Percentiles rank a stretch among this genome's conserved stretches.
Conservation (phyloP, 2,888 invertebrate species). For the Tricholauxania praeusta region DNA sequence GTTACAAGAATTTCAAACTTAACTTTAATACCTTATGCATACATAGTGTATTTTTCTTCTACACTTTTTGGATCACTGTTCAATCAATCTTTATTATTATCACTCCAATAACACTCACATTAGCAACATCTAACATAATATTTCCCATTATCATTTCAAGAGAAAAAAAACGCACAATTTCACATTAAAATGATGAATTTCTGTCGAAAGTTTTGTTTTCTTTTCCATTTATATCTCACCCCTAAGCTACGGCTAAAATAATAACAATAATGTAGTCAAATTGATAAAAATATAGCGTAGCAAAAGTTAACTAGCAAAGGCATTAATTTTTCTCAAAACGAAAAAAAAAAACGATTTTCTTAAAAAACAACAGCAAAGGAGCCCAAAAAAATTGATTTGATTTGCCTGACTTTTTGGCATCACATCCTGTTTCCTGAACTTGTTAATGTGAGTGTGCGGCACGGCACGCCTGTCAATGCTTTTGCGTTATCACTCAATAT, state of each 20-base stretch:
- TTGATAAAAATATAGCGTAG: constrained; percentile 26
- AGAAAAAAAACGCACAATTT: background rate
- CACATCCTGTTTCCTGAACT: constrained; percentile 30
- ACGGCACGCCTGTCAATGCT: background rate
- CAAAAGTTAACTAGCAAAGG: constrained; percentile 24
- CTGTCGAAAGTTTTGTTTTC: constrained; percentile 11
- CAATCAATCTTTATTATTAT: constrained; percentile 61
- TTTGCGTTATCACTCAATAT: constrained; percentile 60
- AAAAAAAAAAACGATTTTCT: background rate
- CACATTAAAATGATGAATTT: constrained; percentile 32
- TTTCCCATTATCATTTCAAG: background rate
- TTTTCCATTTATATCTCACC: constrained; percentile 50
- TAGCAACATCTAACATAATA: constrained; percentile 44
- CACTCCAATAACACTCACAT: constrained; percentile 57
- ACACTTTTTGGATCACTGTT: too few species aligned
- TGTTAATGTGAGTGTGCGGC: constrained; percentile 27
- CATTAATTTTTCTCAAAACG: constrained; percentile 13
- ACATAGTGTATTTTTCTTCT: too few species aligned
- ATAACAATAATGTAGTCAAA: background rate
- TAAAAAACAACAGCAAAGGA: background rate
- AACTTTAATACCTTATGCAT: too few species aligned
- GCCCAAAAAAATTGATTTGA: constrained; percentile 15
- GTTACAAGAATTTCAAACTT: too few species aligned
- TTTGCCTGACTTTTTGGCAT: constrained; percentile 15
- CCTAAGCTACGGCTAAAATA: background rate